Evolutionary conservation across 2,113 vertebrate species (phyloP).

Genomic region (Halichoerus grypus): DNA sequence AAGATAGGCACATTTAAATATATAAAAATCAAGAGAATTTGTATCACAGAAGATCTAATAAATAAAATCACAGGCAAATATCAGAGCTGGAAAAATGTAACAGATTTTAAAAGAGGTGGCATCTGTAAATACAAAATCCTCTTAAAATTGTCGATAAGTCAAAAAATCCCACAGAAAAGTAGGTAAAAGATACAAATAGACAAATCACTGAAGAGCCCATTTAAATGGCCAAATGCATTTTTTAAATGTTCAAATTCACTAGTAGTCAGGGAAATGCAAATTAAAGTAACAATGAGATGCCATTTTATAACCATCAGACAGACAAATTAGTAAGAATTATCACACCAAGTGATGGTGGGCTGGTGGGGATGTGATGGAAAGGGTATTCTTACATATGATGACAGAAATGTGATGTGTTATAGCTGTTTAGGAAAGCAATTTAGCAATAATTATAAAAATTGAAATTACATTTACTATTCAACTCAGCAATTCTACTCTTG

Average conservation of each 20-base stretch:
- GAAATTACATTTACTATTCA: constrained; percentile 49
- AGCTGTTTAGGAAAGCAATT: constrained; percentile 58
- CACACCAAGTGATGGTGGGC: not conserved
- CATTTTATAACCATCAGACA: constrained; percentile 54
- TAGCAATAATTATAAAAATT: constrained; percentile 60
- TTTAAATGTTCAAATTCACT: constrained; percentile 40
- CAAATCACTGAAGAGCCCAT: constrained; percentile 36
- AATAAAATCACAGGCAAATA: constrained; percentile 45
- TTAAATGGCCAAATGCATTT: not conserved
- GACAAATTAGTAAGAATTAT: constrained; percentile 69
- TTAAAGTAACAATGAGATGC: constrained; percentile 50
- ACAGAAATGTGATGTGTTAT: constrained; percentile 46
- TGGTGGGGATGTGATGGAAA: not conserved
- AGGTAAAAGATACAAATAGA: constrained; percentile 30
- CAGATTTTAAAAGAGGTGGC: not conserved
- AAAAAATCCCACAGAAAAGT: not conserved
- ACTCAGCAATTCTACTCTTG: constrained; percentile 39
- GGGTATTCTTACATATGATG: not conserved
- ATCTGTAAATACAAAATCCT: not conserved
- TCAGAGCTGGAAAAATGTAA: not conserved
- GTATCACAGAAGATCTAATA: not conserved
- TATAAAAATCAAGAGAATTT: constrained; percentile 5
- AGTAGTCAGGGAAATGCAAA: constrained; percentile 63
- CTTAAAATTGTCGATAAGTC: constrained; percentile 22
- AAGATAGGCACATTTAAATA: not conserved